Conservation (phyloP, 2,113 vertebrate genomes). For the Eublepharis macularius region DNA sequence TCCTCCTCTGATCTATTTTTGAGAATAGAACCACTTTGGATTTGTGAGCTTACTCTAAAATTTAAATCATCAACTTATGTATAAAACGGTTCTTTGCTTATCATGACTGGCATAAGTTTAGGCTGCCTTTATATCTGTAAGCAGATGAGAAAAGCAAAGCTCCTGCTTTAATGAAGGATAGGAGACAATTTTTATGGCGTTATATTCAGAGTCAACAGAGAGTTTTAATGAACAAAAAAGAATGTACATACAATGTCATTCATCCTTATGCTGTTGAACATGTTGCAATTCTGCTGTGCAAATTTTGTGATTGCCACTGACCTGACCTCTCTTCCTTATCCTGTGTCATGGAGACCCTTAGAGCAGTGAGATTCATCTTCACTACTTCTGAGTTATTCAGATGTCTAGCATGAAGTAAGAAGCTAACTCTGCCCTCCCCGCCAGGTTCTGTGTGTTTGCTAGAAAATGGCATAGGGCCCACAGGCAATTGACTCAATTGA, state of each 20-base stretch:
- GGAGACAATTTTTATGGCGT: too few relatives aligned
- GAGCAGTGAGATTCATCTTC: not conserved
- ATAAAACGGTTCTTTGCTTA: not conserved
- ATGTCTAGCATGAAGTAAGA: not conserved
- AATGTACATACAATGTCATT: too few relatives aligned
- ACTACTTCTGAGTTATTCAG: not conserved
- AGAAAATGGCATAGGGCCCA: not conserved
- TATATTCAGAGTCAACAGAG: too few relatives aligned
- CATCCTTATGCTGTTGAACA: too few relatives aligned
- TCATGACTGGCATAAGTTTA: not conserved
- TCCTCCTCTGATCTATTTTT: not conserved
- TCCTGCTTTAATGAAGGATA: not conserved
- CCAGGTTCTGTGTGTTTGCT: not conserved
- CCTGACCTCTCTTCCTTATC: not conserved
- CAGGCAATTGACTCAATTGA: too few relatives aligned
- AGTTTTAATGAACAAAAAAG: too few relatives aligned
- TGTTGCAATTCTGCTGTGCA: too few relatives aligned
- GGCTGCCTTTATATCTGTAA: not conserved
- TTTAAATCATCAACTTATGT: not conserved
- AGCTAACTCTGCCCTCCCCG: not conserved
- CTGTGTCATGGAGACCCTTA: not conserved
- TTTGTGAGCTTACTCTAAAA: not conserved
- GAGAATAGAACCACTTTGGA: not conserved
- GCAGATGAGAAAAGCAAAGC: not conserved
- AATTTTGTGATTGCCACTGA: not conserved